These are phyloP conservation scores for Leptatherina wallacei DNA, from an alignment of 2,797 vertebrate species.

Conservation along the genomic window DNA sequence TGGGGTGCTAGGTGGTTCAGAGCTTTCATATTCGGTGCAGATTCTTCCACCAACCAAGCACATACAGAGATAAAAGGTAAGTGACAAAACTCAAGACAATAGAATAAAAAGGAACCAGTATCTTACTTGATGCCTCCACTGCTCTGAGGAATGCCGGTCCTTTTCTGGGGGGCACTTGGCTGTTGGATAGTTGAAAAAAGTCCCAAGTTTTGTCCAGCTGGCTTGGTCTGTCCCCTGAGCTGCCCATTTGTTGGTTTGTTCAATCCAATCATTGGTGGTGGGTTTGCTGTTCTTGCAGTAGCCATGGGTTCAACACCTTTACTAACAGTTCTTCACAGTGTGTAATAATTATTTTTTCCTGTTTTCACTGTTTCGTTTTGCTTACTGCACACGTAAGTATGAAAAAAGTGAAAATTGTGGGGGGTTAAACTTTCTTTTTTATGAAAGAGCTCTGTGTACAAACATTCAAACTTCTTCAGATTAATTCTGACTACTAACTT, in stretches of 20 bases:
- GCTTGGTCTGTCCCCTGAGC: constrained; percentile 68
- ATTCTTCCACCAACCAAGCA: too few relatives aligned
- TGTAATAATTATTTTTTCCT: constrained; percentile 20
- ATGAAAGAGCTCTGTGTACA: constrained; percentile 47
- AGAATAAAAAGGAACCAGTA: background rate
- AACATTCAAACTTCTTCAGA: constrained; percentile 78
- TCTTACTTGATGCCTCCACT: constrained; percentile 81
- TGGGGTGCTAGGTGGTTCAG: background rate
- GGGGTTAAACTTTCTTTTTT: constrained; percentile 37
- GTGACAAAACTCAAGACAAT: background rate
- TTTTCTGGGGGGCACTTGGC: constrained; percentile 57
- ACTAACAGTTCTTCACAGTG: constrained; percentile 26
- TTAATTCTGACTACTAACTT: constrained; percentile 70
- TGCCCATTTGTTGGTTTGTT: constrained; percentile 79
- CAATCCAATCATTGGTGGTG: constrained; percentile 73
- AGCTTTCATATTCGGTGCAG: background rate
- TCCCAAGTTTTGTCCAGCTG: constrained; percentile 56
- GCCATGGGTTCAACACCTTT: constrained; percentile 69
- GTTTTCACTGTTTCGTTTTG: constrained; percentile 5
- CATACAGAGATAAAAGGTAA: too few relatives aligned
- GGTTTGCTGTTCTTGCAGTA: constrained; percentile 80
- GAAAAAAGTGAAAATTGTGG: constrained; percentile 45
- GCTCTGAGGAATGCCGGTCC: constrained; percentile 73
- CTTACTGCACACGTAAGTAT: constrained; percentile 48
- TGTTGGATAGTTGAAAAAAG: constrained; percentile 52